phyloP scores from a whole-genome alignment of 1,140 invertebrate genomes.

The Drosophila obscura region DNA sequence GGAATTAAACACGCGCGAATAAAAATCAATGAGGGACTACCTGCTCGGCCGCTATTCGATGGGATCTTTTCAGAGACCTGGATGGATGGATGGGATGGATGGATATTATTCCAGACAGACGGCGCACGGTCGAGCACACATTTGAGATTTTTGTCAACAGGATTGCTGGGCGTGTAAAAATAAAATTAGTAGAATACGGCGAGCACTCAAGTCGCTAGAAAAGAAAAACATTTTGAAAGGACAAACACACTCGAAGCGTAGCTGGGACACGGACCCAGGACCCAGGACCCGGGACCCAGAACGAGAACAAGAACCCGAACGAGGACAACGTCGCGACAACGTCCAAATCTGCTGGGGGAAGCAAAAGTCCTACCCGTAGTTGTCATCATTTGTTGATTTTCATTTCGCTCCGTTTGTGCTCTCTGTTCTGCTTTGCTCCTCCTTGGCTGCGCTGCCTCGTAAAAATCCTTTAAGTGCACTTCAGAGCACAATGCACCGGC shows the following conservation, averaged over 20 bases:
- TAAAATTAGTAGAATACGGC: slow-evolving; percentile 75
- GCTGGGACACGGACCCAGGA: slow-evolving; percentile 3
- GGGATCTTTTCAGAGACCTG: slow-evolving; percentile 28
- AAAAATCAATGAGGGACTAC: slow-evolving; percentile 73
- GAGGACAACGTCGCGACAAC: slow-evolving; percentile 16
- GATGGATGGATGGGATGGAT: slow-evolving; percentile 16
- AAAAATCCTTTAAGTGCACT: slow-evolving; percentile 79
- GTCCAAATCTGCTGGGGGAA: slow-evolving; percentile 8
- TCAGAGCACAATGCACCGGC: slow-evolving; percentile 74
- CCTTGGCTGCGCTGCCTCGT: slow-evolving; percentile 45
- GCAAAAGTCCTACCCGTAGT: slow-evolving; percentile 37
- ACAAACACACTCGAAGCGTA: slow-evolving; percentile 66
- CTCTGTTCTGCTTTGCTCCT: slow-evolving; percentile 20
- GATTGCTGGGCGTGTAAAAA: slow-evolving; percentile 55
- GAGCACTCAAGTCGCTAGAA: slow-evolving; percentile 77
- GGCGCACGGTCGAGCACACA: slow-evolving; percentile 62
- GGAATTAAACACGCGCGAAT: slow-evolving; percentile 80
- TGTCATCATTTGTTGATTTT: slow-evolving; percentile 78
- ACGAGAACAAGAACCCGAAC: background rate
- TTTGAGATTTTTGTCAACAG: slow-evolving; percentile 75
- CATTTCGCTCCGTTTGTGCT: slow-evolving; percentile 31
- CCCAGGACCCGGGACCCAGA: background rate
- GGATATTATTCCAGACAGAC: slow-evolving; percentile 57
- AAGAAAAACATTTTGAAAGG: slow-evolving; percentile 82
- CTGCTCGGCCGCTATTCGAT: slow-evolving; percentile 33